Percentiles rank a stretch among this genome's conserved stretches.
These are phyloP conservation scores for Leptocoma aspasia DNA, from an alignment of 2,113 vertebrate genomes.

Conservation along the genomic window DNA sequence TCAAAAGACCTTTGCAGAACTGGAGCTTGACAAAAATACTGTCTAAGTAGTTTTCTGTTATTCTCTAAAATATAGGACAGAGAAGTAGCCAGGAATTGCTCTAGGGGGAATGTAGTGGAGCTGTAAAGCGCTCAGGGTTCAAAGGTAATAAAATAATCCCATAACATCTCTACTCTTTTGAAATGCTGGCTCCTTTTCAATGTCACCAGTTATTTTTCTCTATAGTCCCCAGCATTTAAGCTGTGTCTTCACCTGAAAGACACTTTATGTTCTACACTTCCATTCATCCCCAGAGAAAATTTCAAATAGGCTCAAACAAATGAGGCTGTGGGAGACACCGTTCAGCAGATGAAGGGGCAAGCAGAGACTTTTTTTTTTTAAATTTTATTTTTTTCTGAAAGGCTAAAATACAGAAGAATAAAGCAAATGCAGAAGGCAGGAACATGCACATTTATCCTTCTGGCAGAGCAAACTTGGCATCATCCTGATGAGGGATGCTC, in stretches of 20 bases:
- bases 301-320: background rate
- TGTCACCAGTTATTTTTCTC: background rate
- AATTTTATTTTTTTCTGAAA: background rate
- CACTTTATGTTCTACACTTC: background rate
- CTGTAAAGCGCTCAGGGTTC: background rate
- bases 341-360: background rate
- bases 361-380: background rate
- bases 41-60: background rate
- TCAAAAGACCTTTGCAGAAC: background rate
- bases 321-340: rapidly evolving
- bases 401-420: background rate
- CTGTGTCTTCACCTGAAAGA: background rate
- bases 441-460: background rate
- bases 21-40: background rate
- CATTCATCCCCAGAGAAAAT: background rate
- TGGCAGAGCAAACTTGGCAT: background rate
- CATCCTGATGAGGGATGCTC: rapidly evolving
- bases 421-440: background rate
- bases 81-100: background rate
- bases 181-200: background rate
- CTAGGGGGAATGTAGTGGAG: background rate
- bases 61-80: background rate
- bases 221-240: background rate
- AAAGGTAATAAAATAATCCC: background rate
- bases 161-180: background rate